phyloP scores from a whole-genome alignment of 2,888 invertebrate genomes.

The Sinodicranocentrus sp. region DNA sequence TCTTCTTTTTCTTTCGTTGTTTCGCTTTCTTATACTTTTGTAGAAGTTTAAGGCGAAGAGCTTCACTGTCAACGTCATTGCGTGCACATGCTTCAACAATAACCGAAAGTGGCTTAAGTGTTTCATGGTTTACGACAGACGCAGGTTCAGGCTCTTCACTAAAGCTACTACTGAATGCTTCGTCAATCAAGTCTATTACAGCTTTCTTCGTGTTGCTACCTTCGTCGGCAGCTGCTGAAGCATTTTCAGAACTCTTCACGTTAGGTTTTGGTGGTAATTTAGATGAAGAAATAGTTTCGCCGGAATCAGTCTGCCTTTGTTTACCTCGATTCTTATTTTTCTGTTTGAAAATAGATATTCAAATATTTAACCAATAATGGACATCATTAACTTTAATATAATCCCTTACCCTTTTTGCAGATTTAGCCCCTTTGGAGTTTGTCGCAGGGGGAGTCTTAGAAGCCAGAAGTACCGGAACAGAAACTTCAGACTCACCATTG shows the following conservation, averaged over 20 bases:
- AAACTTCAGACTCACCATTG: no score
- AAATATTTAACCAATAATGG: no score
- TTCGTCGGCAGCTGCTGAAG: neutral
- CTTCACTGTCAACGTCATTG: slow-evolving; percentile 36
- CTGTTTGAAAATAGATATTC: no score
- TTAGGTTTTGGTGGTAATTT: neutral
- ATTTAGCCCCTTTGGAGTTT: neutral
- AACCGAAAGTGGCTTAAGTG: slow-evolving; percentile 13
- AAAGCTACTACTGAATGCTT: slow-evolving; percentile 44
- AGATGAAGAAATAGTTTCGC: neutral
- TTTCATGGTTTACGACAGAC: no score
- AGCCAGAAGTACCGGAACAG: neutral
- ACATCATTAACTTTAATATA: no score
- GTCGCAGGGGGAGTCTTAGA: neutral
- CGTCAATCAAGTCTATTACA: slow-evolving; percentile 52
- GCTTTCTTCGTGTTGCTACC: slow-evolving; percentile 23
- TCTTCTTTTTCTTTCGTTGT: slow-evolving; percentile 25
- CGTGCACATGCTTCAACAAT: slow-evolving; percentile 31
- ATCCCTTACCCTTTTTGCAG: no score
- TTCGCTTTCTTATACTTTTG: slow-evolving; percentile 53
- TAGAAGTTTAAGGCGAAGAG: slow-evolving; percentile 52
- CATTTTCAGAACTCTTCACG: neutral
- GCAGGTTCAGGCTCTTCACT: slow-evolving; percentile 9
- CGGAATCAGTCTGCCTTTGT: neutral
- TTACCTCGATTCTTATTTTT: no score